These are phyloP conservation scores for Numenius phaeopus DNA, from an alignment of 2,797 vertebrate species.

Conservation along the genomic window DNA sequence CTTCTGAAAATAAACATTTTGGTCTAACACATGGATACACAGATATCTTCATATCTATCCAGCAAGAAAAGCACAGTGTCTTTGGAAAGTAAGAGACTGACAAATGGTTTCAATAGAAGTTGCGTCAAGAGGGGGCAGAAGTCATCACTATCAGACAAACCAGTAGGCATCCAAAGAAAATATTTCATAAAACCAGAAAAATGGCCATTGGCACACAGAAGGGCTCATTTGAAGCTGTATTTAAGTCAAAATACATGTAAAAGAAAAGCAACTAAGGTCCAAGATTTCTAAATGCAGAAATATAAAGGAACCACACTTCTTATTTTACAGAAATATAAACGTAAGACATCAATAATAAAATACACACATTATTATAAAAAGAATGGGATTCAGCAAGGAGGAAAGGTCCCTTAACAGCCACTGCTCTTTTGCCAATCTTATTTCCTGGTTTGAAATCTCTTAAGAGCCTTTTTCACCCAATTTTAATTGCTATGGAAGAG, in stretches of 20 bases:
- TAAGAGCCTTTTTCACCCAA: not conserved
- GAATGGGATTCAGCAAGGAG: not conserved
- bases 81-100: not conserved
- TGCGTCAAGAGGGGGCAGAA: not conserved
- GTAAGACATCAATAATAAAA: not conserved
- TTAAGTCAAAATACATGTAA: not conserved
- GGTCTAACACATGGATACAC: not conserved
- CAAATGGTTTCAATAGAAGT: constrained; percentile 23
- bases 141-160: not conserved
- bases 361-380: not conserved
- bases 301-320: not conserved
- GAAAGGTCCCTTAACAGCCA: not conserved
- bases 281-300: not conserved
- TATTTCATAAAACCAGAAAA: not conserved
- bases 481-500: not conserved
- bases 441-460: too few relatives aligned
- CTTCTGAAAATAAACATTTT: constrained; percentile 24
- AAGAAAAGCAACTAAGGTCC: not conserved
- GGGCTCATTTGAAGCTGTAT: not conserved
- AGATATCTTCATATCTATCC: not conserved
- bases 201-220: not conserved
- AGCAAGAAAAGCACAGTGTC: not conserved
- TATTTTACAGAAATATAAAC: not conserved
- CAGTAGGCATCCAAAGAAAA: not conserved
- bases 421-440: not conserved